Evolutionary conservation across 2,888 invertebrate genomes (phyloP), one percentile per base, ranked within the genome.

Genomic region (Rhingia rostrata): DNA sequence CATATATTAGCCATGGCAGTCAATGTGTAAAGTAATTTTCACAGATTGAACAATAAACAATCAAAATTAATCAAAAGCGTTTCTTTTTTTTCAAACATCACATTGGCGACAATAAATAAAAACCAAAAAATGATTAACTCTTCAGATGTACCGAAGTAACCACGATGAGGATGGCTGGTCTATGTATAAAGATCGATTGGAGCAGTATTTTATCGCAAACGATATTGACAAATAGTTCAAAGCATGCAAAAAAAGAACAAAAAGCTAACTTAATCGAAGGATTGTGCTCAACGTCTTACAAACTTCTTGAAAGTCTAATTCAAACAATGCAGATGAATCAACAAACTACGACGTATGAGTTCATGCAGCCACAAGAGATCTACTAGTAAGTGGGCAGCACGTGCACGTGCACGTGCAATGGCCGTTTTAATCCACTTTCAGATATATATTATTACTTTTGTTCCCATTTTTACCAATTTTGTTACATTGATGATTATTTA

Each of bases 211-310:
- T 9, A 63, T 63, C 30, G 63, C 49, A 39, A 39, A 51, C n/a
- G 39, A 64, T 6, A 49, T 63, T 22, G 63, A 37, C 9, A 32
- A 63, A n/a, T 37, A 10, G 33, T 51, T 9, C 3, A 3, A 6
- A 6, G 3, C 32, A 10, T 10, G 63, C 35, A 4, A 47, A 47
- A 49, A 63, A 63, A 22, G 9, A 63, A 63, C n/a, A n/a, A n/a
- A 63, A 63, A 63, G 63, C 63, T 10, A 49, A 63, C 35, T 63
- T 47, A 35, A 63, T 49, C 9, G 63, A 10, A 63, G 63, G 63
- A 47, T 32, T 43, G 30, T 60, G 60, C 45, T 49, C 47, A 3
- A 63, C 49, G 6, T 49, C 63, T 35, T 63, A 63, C 37, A 63
- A 12, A 32, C 49, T 63, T 35, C 63, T 63, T 4, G 49, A 63